Percentiles rank a stretch among this genome's conserved stretches.
Evolutionary conservation across 2,888 invertebrate species (phyloP).

Genomic region (Lasioglossum oenotherae): DNA sequence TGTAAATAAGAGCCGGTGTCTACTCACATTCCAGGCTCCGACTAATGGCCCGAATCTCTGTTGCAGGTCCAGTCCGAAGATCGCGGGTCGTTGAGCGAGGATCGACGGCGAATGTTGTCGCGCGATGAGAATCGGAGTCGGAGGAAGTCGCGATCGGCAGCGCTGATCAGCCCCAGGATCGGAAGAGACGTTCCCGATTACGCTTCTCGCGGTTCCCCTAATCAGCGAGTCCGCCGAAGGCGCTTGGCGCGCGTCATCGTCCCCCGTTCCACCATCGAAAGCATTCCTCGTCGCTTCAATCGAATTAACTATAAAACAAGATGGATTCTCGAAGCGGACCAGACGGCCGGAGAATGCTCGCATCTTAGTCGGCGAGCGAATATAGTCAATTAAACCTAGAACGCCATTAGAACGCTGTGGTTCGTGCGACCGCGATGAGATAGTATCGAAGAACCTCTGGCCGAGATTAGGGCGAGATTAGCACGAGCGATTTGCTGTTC

Average conservation of each 20-base stretch:
- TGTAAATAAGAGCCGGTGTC: no score
- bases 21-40: no score
- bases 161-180: background rate
- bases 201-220: background rate
- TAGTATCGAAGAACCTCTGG: slow-evolving; percentile 8
- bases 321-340: background rate
- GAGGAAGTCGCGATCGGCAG: background rate
- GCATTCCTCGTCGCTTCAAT: background rate
- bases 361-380: slow-evolving; percentile 25
- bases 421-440: slow-evolving; percentile 39
- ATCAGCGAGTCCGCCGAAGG: background rate
- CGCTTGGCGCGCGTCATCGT: background rate
- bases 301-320: background rate
- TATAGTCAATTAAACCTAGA: slow-evolving; percentile 50
- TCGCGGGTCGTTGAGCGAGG: background rate
- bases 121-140: slow-evolving; percentile 20
- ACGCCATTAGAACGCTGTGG: slow-evolving; percentile 19
- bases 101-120: slow-evolving; percentile 5
- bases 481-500: slow-evolving; percentile 15
- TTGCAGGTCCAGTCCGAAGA: slow-evolving; percentile 27
- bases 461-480: slow-evolving; percentile 30
- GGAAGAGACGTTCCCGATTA: slow-evolving; percentile 25
- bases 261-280: background rate
- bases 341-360: background rate
- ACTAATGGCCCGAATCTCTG: slow-evolving; percentile 6